Evolutionary conservation across 2,888 invertebrate genomes (phyloP).

Genomic region (Pammene aurita): DNA sequence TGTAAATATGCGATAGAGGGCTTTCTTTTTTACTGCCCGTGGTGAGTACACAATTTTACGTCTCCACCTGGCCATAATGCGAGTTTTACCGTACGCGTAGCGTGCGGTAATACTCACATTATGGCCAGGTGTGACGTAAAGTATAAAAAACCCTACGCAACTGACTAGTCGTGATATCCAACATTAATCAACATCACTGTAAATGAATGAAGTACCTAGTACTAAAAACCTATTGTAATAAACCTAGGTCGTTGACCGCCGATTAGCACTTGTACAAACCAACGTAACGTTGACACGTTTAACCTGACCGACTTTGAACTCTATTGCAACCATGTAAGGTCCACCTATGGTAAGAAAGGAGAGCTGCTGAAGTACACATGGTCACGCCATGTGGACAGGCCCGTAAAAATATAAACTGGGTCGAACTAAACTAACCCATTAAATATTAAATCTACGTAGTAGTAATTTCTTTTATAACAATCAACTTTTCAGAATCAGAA

Average conservation of each 20-base stretch:
- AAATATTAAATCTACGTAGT: not conserved
- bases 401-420: constrained; percentile 23
- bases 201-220: no score
- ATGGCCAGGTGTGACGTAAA: no score
- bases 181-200: constrained; percentile 26
- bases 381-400: constrained; percentile 15
- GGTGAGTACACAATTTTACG: no score
- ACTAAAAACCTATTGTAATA: constrained; percentile 14
- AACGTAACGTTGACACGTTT: not conserved
- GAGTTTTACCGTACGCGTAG: no score
- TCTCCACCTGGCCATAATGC: no score
- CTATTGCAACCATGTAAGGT: not conserved
- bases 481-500: no score
- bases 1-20: no score
- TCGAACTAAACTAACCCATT: constrained; percentile 5
- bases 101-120: no score
- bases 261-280: constrained; percentile 5
- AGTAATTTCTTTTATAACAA: no score
- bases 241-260: constrained; percentile 5
- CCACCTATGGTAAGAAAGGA: not conserved
- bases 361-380: not conserved
- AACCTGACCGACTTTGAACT: no score
- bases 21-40: no score
- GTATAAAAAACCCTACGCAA: no score
- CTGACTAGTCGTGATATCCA: not conserved